A percentile compares a stretch with the other conserved stretches of the same genome.
Conservation (phyloP, 2,888 invertebrate genomes). For the Tuta absoluta region DNA sequence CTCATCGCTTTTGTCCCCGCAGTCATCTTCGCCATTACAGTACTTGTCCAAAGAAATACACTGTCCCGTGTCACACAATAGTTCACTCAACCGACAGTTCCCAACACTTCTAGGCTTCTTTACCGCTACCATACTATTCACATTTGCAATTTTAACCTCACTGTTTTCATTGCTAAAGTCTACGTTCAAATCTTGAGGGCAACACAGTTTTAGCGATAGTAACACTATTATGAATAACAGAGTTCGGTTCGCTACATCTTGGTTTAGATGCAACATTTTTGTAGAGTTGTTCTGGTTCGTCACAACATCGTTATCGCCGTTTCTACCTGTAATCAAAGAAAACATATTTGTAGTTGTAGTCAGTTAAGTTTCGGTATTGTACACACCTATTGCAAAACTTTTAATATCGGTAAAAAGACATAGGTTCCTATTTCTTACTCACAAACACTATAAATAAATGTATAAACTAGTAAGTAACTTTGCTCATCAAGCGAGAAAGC, state of each 20-base stretch:
- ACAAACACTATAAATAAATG: too few relatives aligned
- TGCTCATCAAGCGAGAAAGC: too few relatives aligned
- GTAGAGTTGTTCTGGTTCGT: slow-evolving; percentile 43
- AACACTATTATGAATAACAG: slow-evolving; percentile 71
- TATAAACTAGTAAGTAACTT: too few relatives aligned
- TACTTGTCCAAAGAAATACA: slow-evolving; percentile 88
- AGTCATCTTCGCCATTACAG: slow-evolving; percentile 89
- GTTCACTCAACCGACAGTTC: slow-evolving; percentile 82
- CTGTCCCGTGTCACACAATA: slow-evolving; percentile 83
- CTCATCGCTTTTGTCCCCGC: slow-evolving; percentile 89
- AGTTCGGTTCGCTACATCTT: slow-evolving; percentile 65
- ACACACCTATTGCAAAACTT: too few relatives aligned
- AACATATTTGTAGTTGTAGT: background rate
- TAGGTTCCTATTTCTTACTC: too few relatives aligned
- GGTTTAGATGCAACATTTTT: slow-evolving; percentile 68
- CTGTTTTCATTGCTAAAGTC: slow-evolving; percentile 70
- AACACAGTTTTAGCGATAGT: slow-evolving; percentile 69
- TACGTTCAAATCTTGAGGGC: slow-evolving; percentile 72
- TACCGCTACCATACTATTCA: slow-evolving; percentile 53
- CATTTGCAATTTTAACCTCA: slow-evolving; percentile 53
- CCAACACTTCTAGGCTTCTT: slow-evolving; percentile 57
- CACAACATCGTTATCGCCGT: slow-evolving; percentile 57
- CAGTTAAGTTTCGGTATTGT: too few relatives aligned
- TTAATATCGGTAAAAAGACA: too few relatives aligned
- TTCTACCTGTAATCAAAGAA: slow-evolving; percentile 53